A percentile compares a stretch with the other conserved stretches of the same genome.
Conservation (phyloP, 2,113 vertebrate species). For the Cnemophilus loriae region DNA sequence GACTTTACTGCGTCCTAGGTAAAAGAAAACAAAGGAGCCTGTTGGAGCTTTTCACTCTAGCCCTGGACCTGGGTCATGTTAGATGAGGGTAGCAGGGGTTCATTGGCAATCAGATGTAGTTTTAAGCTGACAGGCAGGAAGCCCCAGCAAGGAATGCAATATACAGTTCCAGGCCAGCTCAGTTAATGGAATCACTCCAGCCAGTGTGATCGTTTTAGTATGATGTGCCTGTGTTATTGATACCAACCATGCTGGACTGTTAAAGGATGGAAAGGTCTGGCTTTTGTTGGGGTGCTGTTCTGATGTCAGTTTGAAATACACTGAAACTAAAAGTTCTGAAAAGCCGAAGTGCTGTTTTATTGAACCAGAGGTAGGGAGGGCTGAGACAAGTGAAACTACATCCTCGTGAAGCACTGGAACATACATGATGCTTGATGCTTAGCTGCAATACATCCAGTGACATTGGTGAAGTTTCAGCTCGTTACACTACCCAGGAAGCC, state of each 20-base stretch:
- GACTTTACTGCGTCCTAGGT: not conserved
- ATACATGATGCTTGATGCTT: not conserved
- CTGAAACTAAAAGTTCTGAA: not conserved
- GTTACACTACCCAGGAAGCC: not conserved
- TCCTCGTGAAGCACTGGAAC: not conserved
- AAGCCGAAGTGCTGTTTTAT: slow-evolving; percentile 37
- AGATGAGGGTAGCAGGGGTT: not conserved
- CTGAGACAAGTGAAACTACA: slow-evolving; percentile 26
- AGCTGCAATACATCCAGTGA: not conserved
- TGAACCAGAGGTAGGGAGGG: not conserved
- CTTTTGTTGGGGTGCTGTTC: slow-evolving; percentile 6
- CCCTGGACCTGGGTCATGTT: not conserved
- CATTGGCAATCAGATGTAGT: not conserved
- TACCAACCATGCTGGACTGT: not conserved
- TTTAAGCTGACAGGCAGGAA: not conserved
- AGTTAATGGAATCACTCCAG: not conserved
- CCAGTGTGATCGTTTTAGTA: not conserved
- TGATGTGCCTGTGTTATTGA: not conserved
- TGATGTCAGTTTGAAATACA: slow-evolving; percentile 15
- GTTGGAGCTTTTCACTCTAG: not conserved
- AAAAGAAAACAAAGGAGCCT: not conserved
- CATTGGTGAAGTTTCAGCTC: not conserved
- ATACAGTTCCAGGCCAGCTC: not conserved
- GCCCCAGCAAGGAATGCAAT: not conserved
- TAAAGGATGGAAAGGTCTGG: not conserved